A percentile compares a stretch with the other conserved stretches of the same genome.
These are phyloP conservation scores for Boulengeromyrus knoepffleri DNA, from an alignment of 2,113 vertebrate species.

Conservation along the genomic window DNA sequence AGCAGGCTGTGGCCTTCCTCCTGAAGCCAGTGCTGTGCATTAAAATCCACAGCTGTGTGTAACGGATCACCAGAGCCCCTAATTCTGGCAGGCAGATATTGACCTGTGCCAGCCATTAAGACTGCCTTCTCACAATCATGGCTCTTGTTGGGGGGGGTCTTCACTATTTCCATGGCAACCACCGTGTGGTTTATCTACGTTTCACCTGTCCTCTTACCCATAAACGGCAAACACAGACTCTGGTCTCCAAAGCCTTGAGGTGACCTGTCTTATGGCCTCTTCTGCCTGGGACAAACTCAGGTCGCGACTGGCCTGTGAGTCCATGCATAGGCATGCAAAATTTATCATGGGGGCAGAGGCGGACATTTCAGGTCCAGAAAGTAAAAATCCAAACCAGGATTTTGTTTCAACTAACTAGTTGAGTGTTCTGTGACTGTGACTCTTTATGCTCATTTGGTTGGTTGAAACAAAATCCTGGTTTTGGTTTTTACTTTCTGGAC, in stretches of 20 bases:
- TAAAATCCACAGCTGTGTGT: too few species aligned
- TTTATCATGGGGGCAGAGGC: too few species aligned
- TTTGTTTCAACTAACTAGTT: too few species aligned
- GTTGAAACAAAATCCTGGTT: too few species aligned
- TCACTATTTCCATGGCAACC: conserved; percentile 4
- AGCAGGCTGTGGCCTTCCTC: neutral
- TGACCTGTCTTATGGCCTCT: neutral
- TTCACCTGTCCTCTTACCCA: neutral
- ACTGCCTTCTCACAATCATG: neutral
- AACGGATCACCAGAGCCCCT: neutral
- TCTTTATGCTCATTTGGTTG: too few species aligned
- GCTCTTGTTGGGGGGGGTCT: neutral
- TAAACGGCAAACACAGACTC: neutral
- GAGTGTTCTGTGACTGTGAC: too few species aligned
- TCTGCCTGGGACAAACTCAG: neutral
- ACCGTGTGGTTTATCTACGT: neutral
- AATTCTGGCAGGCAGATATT: neutral
- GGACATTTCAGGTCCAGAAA: too few species aligned
- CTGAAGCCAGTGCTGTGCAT: too few species aligned
- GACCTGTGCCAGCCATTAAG: neutral
- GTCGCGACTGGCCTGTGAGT: neutral
- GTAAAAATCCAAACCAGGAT: too few species aligned
- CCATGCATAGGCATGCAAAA: too few species aligned
- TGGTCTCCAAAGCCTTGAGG: neutral
- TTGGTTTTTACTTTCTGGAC: too few species aligned